A percentile compares a stretch with the other conserved stretches of the same genome.
These are phyloP conservation scores for Rhineura floridana DNA, from an alignment of 2,113 vertebrate genomes.

Conservation along the genomic window DNA sequence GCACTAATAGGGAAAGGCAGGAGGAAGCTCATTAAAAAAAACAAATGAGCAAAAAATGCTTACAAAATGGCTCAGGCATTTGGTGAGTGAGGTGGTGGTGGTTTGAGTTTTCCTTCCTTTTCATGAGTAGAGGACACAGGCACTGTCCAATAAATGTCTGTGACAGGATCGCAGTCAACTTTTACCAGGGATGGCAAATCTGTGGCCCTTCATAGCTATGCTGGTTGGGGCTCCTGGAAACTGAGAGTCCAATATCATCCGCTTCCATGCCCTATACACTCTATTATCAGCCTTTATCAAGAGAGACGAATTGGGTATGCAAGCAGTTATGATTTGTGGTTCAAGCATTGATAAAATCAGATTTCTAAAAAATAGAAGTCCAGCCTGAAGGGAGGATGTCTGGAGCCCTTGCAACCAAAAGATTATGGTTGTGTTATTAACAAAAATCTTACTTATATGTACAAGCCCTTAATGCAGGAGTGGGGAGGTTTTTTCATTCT, in stretches of 20 bases:
- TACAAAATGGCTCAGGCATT: background rate
- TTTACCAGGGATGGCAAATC: too few species aligned
- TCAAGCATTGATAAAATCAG: background rate
- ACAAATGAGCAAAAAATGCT: background rate
- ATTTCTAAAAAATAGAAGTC: background rate
- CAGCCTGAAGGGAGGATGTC: background rate
- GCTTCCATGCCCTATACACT: background rate
- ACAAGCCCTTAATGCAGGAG: background rate
- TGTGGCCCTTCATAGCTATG: too few species aligned
- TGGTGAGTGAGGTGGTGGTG: background rate
- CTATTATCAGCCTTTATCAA: background rate
- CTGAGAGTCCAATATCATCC: too few species aligned
- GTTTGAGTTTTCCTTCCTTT: background rate
- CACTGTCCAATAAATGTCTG: background rate
- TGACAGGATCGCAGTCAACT: background rate
- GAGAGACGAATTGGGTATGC: background rate
- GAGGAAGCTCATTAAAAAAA: too few species aligned
- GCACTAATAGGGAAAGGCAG: background rate
- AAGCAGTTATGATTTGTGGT: background rate
- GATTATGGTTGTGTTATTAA: background rate
- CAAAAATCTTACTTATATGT: background rate
- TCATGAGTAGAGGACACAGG: background rate
- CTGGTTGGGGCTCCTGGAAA: too few species aligned
- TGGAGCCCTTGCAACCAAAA: background rate
- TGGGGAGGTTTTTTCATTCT: too few species aligned